Base-by-base conservation (phyloP, 64 coral and sea anemone genomes). In the Platygyra sinensis region DNA sequence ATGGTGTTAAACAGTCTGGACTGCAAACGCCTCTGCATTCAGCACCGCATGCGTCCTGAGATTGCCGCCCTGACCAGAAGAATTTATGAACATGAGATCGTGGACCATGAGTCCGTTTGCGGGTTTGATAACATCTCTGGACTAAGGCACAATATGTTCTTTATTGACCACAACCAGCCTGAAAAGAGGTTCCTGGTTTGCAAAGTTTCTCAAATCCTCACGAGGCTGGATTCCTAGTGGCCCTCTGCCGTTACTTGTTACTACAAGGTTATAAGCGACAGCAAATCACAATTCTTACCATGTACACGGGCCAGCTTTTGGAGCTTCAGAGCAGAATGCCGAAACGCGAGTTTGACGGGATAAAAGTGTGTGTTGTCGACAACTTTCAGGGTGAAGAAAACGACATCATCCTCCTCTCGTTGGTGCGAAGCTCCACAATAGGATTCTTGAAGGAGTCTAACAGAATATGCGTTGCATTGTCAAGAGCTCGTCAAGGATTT, bases 21-120 rank as follows among this genome's bases (percentile, higher is more conserved):
- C 30, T 93, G 90, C 52, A 80, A 78, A 5, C 57, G 76, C 6
- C 51, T 98, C 14, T 87, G 89, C 13, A 72, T 98, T 33, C 96
- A 98, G 82, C 96, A 98, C 76, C 86, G 96, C 33, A 98, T 98
- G 96, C 74, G 93, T 51, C 96, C 96, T 19, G 82, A 94, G 72
- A 98, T 98, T 28, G 87, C 94, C 3, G 30, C 63, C 9, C 67
- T 96, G 15, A 62, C 93, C 29, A 78, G 22, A 13, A 90, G 93
- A 80, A 93, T 93, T 50, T 96, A 96, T 59, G 61, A 83, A 38
- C 87, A 89, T 36, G 91, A 84, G 86, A 17, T 86, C 86, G 2
- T 84, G 87, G 67, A 93, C 87, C 87, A 94, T 28, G 13, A 73
- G 10, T 73, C 87, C 2, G 96, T 98, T 4, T 59, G 76, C 8